These are phyloP conservation scores for Glyphotaelius pellucidus DNA, from an alignment of 2,888 invertebrate genomes.

Conservation along the genomic window DNA sequence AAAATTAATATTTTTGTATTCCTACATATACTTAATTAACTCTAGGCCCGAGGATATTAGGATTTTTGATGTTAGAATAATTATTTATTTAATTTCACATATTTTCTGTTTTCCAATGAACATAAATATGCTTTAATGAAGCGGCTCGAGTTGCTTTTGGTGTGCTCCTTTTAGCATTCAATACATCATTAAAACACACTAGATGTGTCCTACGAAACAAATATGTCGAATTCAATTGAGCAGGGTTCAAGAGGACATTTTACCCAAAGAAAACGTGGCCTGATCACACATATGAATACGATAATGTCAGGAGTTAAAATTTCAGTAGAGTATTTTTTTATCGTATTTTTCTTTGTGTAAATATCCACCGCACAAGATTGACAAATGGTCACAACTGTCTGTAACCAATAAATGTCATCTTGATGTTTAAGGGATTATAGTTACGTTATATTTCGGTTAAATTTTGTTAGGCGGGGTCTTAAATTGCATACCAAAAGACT, in stretches of 20 bases:
- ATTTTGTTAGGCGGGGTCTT: not conserved
- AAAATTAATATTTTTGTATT: not conserved
- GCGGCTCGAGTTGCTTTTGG: not conserved
- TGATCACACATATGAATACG: too few species aligned
- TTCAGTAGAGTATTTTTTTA: too few species aligned
- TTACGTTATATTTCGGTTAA: too few species aligned
- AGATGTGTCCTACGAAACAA: not conserved
- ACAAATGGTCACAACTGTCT: too few species aligned
- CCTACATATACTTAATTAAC: not conserved
- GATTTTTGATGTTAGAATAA: not conserved
- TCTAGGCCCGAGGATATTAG: not conserved
- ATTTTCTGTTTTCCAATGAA: not conserved
- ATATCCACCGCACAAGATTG: too few species aligned
- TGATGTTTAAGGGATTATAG: too few species aligned
- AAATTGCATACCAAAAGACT: not conserved
- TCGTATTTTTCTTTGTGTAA: too few species aligned
- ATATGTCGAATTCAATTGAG: too few species aligned
- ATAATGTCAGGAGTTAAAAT: too few species aligned
- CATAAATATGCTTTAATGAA: conserved; percentile 12
- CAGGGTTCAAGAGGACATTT: too few species aligned
- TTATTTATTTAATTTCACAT: not conserved
- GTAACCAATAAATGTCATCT: too few species aligned
- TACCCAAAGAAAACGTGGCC: too few species aligned
- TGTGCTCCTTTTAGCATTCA: not conserved
- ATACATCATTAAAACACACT: not conserved